Evolutionary conservation across 2,113 vertebrate species (phyloP).

Genomic region (Psammodynastes pulverulentus): DNA sequence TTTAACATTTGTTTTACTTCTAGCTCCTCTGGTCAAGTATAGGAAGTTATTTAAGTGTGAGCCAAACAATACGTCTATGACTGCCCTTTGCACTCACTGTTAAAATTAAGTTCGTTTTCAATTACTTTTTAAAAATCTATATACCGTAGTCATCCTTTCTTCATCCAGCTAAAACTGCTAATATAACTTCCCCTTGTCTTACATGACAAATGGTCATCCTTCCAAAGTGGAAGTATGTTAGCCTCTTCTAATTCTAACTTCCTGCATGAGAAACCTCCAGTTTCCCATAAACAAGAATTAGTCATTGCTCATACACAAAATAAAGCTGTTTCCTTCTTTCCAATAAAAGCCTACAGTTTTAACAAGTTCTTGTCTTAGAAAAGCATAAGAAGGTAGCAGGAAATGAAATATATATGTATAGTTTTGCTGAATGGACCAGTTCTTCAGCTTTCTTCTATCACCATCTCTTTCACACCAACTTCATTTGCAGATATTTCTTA

Average conservation of each 20-base stretch:
- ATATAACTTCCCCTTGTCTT: conserved; percentile 30
- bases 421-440: neutral
- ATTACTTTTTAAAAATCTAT: neutral
- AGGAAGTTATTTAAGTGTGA: conserved; percentile 16
- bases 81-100: neutral
- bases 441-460: neutral
- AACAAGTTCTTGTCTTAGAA: neutral
- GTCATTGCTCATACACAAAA: conserved; percentile 8
- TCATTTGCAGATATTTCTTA: neutral
- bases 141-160: neutral
- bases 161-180: conserved; percentile 4
- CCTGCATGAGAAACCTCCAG: neutral
- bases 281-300: conserved; percentile 24
- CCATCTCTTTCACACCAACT: neutral
- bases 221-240: conserved; percentile 22
- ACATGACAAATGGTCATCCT: conserved; percentile 15
- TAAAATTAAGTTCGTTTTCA: conserved; percentile 11
- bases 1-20: neutral
- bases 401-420: neutral
- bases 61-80: conserved; percentile 1
- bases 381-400: neutral
- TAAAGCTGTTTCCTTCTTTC: conserved; percentile 25
- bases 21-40: neutral
- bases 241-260: conserved; percentile 4
- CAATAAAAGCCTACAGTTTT: conserved; percentile 1